Evolutionary conservation across 1,140 invertebrate genomes (phyloP).

Genomic region (Mactra quadrangularis): DNA sequence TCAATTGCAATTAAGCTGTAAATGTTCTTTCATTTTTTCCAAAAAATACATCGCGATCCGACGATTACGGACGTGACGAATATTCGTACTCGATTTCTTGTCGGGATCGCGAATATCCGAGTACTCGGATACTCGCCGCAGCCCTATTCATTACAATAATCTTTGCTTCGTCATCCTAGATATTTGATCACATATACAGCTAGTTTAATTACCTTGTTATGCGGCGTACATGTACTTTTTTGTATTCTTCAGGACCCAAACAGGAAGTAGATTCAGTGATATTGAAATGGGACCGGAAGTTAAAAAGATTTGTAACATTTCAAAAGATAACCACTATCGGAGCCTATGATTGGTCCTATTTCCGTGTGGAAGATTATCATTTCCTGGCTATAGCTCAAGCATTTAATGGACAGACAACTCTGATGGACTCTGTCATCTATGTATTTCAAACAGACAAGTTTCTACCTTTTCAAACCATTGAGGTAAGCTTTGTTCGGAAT

Average conservation of each 20-base stretch:
- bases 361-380: constrained; percentile 76
- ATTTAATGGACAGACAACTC: constrained; percentile 75
- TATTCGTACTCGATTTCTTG: too few relatives aligned
- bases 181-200: too few relatives aligned
- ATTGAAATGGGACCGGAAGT: constrained; percentile 73
- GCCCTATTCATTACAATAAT: too few relatives aligned
- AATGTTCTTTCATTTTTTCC: too few relatives aligned
- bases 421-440: constrained; percentile 77
- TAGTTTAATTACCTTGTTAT: too few relatives aligned
- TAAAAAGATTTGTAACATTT: constrained; percentile 67
- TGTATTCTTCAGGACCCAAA: constrained; percentile 68
- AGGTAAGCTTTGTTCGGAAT: constrained; percentile 68
- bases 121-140: too few relatives aligned
- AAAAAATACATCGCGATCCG: too few relatives aligned
- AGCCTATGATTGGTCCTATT: constrained; percentile 82
- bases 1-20: too few relatives aligned
- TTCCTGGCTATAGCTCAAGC: constrained; percentile 81
- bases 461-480: constrained; percentile 78
- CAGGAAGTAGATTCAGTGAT: constrained; percentile 76
- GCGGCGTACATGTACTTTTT: too few relatives aligned
- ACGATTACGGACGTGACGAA: too few relatives aligned
- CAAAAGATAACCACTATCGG: constrained; percentile 77
- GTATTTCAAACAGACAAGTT: constrained; percentile 77
- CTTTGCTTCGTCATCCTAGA: too few relatives aligned
- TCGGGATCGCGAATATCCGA: too few relatives aligned